Evolutionary conservation across 1,140 invertebrate species (phyloP), one percentile per base, ranked within the genome.

Genomic region (Cryptotermes secundus): DNA sequence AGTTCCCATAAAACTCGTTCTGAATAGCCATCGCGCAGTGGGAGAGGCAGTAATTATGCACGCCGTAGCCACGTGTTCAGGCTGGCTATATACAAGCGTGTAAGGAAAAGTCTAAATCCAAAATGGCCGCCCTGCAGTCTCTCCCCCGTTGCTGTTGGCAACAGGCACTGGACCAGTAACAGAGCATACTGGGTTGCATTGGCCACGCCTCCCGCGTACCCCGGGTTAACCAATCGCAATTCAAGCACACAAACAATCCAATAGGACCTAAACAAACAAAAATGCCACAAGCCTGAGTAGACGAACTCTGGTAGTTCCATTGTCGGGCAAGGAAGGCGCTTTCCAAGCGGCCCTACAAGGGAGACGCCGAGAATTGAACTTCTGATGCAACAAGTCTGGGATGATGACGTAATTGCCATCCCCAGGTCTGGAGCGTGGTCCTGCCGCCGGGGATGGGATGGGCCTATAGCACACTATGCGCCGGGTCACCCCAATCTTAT

Each of bases 241-340:
- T 31, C 59, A 31, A 72, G 26, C 9, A 12, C 59, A 72, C 59
- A 72, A 72, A 31, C 59, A 72, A 72, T n/a, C 59, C 59, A 72
- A 72, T 72, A 72, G 59, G 59, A 72, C 59, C 59, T 72, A 72
- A 72, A 72, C 59, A 31, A 72, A 72, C 59, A 72, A 72, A 72
- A 72, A 72, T 72, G 59, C 59, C 26, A 31, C 26, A 72, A 72
- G 31, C 59, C 26, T 72, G 59, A 72, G 26, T 72, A 9, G 1
- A 72, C 26, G 59, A 72, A 72, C n/a, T n/a, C 19, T 7, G 31
- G 26, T n/a, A 72, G 59, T 31, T 12, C n/a, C 26, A 31, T n/a
- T 72, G 16, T 31, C 59, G n/a, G 26, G 31, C n/a, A 26, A 10
- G 59, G n/a, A 49, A 3, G 38, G 38, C 38, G 38, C 9, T 42